These are phyloP conservation scores for Entomobrya multifasciata DNA, from an alignment of 2,888 invertebrate species.

Conservation along the genomic window DNA sequence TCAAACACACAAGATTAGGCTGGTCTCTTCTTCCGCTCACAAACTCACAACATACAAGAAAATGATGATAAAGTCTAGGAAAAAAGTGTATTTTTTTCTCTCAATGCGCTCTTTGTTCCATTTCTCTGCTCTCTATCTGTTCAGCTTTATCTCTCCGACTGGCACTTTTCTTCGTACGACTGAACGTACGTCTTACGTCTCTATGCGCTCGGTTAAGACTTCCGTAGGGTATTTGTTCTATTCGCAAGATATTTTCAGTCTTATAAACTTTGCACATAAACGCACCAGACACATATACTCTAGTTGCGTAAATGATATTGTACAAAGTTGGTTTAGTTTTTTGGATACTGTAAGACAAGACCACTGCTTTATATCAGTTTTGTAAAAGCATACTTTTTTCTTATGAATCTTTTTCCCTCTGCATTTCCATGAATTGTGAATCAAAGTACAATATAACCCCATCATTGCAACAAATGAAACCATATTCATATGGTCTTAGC, in stretches of 20 bases:
- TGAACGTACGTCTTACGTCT: not conserved
- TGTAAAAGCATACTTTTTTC: constrained; percentile 8
- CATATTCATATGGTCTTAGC: constrained; percentile 18
- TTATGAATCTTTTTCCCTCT: constrained; percentile 1
- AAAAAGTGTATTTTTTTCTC: constrained; percentile 44
- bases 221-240: constrained; percentile 41
- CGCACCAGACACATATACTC: constrained; percentile 40
- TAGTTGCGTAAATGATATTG: too few relatives aligned
- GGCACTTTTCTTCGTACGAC: constrained; percentile 3
- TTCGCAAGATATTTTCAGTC: not conserved
- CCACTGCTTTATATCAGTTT: constrained; percentile 44
- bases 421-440: constrained; percentile 48
- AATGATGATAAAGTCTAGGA: constrained; percentile 61
- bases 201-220: constrained; percentile 20
- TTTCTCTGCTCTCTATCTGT: constrained; percentile 46
- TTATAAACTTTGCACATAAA: constrained; percentile 25
- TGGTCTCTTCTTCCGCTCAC: constrained; percentile 66
- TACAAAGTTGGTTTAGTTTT: constrained; percentile 32
- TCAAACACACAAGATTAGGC: constrained; percentile 65
- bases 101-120: constrained; percentile 65
- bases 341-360: constrained; percentile 34
- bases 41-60: too few relatives aligned
- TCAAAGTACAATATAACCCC: too few relatives aligned
- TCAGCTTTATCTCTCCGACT: constrained; percentile 49
- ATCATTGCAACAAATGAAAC: too few relatives aligned